phyloP scores from a whole-genome alignment of 2,113 vertebrate genomes.

The Neogale vison region DNA sequence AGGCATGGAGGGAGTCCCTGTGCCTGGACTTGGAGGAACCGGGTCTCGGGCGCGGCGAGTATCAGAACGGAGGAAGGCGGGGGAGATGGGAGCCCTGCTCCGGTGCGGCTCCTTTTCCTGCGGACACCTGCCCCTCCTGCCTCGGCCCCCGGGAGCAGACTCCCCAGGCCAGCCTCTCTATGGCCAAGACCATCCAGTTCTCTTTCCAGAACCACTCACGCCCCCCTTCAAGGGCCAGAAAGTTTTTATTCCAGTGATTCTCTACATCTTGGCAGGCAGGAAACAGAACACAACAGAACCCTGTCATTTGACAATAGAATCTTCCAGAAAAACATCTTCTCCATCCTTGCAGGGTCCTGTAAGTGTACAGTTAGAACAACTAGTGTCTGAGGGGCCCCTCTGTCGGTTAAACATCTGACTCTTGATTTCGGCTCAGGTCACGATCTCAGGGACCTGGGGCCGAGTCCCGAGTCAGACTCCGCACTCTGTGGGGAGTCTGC shows the following conservation, averaged over 20 bases:
- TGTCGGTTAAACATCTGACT: rapidly evolving
- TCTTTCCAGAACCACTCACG: background rate
- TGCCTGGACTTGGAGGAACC: background rate
- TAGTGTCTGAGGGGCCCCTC: background rate
- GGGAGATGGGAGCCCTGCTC: background rate
- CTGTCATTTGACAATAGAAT: background rate
- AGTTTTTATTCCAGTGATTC: background rate
- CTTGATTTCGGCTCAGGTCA: background rate
- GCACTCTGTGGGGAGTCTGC: too few relatives aligned
- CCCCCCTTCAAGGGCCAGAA: background rate
- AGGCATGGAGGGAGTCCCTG: background rate
- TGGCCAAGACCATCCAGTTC: background rate
- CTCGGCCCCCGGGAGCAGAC: background rate
- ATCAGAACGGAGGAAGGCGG: background rate
- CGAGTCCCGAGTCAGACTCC: too few relatives aligned
- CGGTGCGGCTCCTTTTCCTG: background rate
- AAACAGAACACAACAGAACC: background rate
- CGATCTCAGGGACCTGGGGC: background rate
- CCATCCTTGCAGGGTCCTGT: background rate
- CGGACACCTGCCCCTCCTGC: too few relatives aligned
- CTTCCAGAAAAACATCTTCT: background rate
- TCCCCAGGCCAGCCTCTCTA: background rate
- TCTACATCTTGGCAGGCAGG: background rate
- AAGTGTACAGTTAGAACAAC: background rate
- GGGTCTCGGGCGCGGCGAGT: too few relatives aligned